Conservation (phyloP, 2,888 invertebrate species). For the Hanleya hanleyi region DNA sequence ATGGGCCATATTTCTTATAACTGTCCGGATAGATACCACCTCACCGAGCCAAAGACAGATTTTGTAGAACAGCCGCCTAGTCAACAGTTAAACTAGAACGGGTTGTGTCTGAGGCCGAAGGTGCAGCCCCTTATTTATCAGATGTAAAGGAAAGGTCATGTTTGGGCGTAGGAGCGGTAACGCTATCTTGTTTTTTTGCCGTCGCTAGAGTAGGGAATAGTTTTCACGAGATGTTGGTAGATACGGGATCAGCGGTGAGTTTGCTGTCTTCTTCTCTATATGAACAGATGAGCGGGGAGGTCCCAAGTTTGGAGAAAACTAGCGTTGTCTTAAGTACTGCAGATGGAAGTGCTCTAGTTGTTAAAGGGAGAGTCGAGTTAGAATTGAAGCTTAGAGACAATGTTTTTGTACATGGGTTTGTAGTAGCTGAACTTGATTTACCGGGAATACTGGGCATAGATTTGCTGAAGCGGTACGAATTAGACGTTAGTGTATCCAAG, state of each 20-base stretch:
- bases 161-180: background rate
- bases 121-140: background rate
- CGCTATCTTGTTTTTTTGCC: background rate
- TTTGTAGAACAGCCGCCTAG: too few relatives aligned
- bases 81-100: background rate
- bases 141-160: background rate
- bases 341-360: constrained; percentile 20
- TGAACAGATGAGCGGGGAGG: background rate
- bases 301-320: background rate
- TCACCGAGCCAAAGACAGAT: too few relatives aligned
- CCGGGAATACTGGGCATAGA: constrained; percentile 32
- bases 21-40: too few relatives aligned
- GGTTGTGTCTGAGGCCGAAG: constrained; percentile 4
- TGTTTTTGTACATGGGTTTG: constrained; percentile 20
- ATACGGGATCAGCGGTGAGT: background rate
- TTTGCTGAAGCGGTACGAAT: constrained; percentile 30
- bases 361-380: constrained; percentile 15
- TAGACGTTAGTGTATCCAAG: constrained; percentile 23
- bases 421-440: constrained; percentile 29
- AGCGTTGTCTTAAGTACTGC: background rate
- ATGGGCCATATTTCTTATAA: background rate
- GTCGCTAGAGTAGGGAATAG: background rate
- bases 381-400: constrained; percentile 19
- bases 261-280: background rate
- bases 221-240: background rate